These are phyloP conservation scores for Grapholita molesta DNA, from an alignment of 1,140 invertebrate genomes.

Conservation along the genomic window DNA sequence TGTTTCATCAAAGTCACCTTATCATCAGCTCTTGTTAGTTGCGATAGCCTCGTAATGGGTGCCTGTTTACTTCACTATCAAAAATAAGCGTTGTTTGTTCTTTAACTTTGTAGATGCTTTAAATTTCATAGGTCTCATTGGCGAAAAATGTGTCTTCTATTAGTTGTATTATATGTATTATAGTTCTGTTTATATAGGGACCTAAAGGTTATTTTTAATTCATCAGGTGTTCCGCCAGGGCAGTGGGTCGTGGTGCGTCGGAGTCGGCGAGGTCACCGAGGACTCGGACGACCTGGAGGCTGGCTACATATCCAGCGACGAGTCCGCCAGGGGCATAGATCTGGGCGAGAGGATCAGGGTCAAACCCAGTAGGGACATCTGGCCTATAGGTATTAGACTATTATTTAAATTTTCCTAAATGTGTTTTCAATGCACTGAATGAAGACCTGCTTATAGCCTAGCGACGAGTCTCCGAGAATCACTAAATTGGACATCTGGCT, in stretches of 20 bases:
- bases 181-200: not conserved
- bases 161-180: too few species aligned
- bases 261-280: conserved; percentile 52
- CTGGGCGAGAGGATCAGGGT: conserved; percentile 64
- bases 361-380: conserved; percentile 76
- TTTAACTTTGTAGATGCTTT: too few species aligned
- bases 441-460: conserved; percentile 63
- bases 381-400: conserved; percentile 61
- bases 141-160: too few species aligned
- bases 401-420: not conserved
- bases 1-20: too few species aligned
- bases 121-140: too few species aligned
- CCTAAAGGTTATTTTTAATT: not conserved
- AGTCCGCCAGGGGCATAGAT: conserved; percentile 73
- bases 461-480: too few species aligned
- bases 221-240: conserved; percentile 56
- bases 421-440: conserved; percentile 23
- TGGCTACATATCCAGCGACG: conserved; percentile 79
- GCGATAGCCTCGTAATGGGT: too few species aligned
- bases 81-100: too few species aligned
- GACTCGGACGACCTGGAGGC: conserved; percentile 65
- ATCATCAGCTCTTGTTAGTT: too few species aligned
- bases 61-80: too few species aligned
- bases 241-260: conserved; percentile 61
- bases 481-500: too few species aligned